Conservation (phyloP, 1,140 invertebrate species). For the Meloidogyne hapla region DNA sequence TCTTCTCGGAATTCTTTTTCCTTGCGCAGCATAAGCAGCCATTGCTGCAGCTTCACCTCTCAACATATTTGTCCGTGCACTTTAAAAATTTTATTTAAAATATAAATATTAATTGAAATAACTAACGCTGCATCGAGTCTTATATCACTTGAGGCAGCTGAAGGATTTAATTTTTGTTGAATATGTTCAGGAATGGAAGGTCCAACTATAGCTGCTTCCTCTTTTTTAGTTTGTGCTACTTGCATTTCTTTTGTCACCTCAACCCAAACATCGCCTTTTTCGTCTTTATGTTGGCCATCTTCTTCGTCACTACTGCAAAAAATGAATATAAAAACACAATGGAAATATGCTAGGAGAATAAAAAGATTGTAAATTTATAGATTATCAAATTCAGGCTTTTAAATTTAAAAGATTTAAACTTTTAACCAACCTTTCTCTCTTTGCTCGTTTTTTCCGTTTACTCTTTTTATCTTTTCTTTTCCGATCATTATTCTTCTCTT, state of each 20-base stretch:
- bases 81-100: slow-evolving; percentile 50
- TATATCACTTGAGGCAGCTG: slow-evolving; percentile 27
- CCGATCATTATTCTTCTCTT: slow-evolving; percentile 46
- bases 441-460: slow-evolving; percentile 25
- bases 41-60: slow-evolving; percentile 95
- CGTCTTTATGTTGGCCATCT: slow-evolving; percentile 8
- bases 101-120: slow-evolving; percentile 13
- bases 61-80: slow-evolving; percentile 80
- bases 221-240: slow-evolving; percentile 42
- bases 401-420: no score
- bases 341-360: no score
- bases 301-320: neutral
- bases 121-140: slow-evolving; percentile 49
- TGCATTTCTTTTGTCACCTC: slow-evolving; percentile 54
- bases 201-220: slow-evolving; percentile 56
- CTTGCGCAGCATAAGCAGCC: slow-evolving; percentile 96
- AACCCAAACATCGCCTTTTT: slow-evolving; percentile 56
- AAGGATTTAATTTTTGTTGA: slow-evolving; percentile 31
- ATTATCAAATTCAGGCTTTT: no score
- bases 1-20: slow-evolving; percentile 92
- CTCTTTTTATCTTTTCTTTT: slow-evolving; percentile 42
- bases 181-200: slow-evolving; percentile 60
- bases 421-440: slow-evolving; percentile 14
- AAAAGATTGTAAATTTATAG: no score
- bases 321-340: no score